These are phyloP conservation scores for Brachionus paranguensis DNA, from an alignment of 1,140 invertebrate genomes.

Conservation along the genomic window DNA sequence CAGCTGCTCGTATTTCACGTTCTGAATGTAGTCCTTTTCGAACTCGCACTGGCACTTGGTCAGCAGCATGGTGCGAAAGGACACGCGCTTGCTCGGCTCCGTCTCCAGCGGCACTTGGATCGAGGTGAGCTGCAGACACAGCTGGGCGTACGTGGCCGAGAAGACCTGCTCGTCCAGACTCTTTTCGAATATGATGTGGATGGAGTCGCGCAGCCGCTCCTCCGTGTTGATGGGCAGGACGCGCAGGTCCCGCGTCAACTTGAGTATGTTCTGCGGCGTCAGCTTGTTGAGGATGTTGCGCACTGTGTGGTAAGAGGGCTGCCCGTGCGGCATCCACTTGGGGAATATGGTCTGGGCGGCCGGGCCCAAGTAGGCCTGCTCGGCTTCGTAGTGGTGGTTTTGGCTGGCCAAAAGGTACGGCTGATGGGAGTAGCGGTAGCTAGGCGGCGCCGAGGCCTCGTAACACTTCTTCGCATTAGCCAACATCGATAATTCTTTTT, in stretches of 20 bases:
- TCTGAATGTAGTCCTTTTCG: conserved; percentile 66
- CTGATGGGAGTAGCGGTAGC: not conserved
- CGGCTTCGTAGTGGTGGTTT: not conserved
- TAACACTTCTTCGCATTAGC: not conserved
- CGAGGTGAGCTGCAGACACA: conserved; percentile 59
- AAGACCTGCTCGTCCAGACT: conserved; percentile 88
- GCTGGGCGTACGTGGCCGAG: conserved; percentile 77
- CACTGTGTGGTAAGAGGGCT: too few species aligned
- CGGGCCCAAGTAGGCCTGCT: not conserved
- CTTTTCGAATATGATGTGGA: conserved; percentile 86
- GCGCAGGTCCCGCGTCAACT: conserved; percentile 69
- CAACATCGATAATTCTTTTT: not conserved
- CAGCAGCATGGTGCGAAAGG: conserved; percentile 74
- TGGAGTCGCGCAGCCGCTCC: conserved; percentile 72
- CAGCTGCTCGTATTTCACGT: conserved; percentile 46
- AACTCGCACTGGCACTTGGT: conserved; percentile 79
- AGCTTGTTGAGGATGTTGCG: conserved; percentile 86
- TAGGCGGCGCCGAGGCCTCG: not conserved
- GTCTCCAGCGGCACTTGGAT: conserved; percentile 46
- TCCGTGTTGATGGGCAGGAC: conserved; percentile 71
- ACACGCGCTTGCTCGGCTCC: conserved; percentile 57
- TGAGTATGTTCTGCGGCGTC: conserved; percentile 83
- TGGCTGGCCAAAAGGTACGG: not conserved
- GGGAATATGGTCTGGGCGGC: not conserved
- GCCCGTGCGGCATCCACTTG: not conserved